A percentile compares a stretch with the other conserved stretches of the same genome.
phyloP scores from a whole-genome alignment of 1,140 invertebrate genomes.

The Rhyacophila brunnea region DNA sequence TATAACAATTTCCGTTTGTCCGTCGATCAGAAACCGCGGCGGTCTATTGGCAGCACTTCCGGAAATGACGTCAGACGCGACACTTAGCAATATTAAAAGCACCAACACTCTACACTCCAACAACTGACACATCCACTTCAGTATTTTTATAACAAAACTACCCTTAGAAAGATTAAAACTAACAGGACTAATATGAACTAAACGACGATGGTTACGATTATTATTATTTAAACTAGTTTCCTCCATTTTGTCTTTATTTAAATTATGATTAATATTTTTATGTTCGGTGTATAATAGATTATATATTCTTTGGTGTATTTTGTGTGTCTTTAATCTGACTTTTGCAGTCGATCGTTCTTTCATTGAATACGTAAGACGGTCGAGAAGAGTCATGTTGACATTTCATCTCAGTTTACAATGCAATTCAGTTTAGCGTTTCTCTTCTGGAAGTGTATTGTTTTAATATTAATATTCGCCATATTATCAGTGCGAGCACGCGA shows the following conservation, averaged over 20 bases:
- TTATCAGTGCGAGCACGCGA: neutral
- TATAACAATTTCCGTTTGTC: conserved; percentile 85
- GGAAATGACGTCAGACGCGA: conserved; percentile 1
- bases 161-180: conserved; percentile 1
- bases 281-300: neutral
- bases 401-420: conserved; percentile 1
- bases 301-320: conserved; percentile 5
- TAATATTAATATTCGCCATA: neutral
- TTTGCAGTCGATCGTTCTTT: conserved; percentile 18
- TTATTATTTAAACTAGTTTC: no score
- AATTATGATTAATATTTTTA: conserved; percentile 11
- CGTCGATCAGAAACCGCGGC: conserved; percentile 79
- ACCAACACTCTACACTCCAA: neutral
- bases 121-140: neutral
- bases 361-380: conserved; percentile 14
- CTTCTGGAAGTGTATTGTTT: neutral
- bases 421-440: neutral
- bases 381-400: conserved; percentile 11
- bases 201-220: no score
- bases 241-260: conserved; percentile 4
- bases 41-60: conserved; percentile 66
- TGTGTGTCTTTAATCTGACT: conserved; percentile 26
- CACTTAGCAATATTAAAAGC: conserved; percentile 1
- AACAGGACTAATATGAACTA: no score
- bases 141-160: neutral